phyloP scores from a whole-genome alignment of 2,113 vertebrate genomes.

The Callorhinus ursinus region DNA sequence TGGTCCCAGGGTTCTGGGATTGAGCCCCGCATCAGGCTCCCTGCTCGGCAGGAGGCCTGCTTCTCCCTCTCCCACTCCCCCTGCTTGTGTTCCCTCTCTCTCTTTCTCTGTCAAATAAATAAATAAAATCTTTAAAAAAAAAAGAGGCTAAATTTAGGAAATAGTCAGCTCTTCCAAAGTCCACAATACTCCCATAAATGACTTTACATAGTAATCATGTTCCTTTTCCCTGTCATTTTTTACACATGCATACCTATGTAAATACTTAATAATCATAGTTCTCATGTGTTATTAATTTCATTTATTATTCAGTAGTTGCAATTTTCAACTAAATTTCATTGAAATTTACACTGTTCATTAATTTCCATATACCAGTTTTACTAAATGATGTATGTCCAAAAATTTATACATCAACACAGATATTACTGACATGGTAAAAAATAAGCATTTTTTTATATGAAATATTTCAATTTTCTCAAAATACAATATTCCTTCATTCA shows the following conservation, averaged over 20 bases:
- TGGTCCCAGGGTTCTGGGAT: too few relatives aligned
- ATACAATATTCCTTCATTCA: not conserved
- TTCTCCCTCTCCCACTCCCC: too few relatives aligned
- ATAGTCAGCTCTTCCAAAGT: not conserved
- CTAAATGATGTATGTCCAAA: not conserved
- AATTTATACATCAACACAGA: not conserved
- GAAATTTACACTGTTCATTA: not conserved
- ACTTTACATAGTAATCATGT: not conserved
- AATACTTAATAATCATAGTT: not conserved
- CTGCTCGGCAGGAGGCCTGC: too few relatives aligned
- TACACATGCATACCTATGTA: not conserved
- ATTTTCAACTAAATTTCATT: not conserved
- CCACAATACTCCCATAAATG: not conserved
- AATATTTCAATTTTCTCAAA: conserved; percentile 5
- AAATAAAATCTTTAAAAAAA: not conserved
- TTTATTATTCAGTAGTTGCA: not conserved
- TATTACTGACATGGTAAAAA: not conserved
- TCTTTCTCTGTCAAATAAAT: too few relatives aligned
- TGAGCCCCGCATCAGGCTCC: too few relatives aligned
- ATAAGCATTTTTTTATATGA: conserved; percentile 15
- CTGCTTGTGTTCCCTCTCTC: too few relatives aligned
- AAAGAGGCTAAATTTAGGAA: not conserved
- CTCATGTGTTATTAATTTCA: not conserved
- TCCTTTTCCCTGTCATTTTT: not conserved
- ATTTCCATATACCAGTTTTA: not conserved